These are phyloP conservation scores for Papilio helenus DNA, from an alignment of 1,140 invertebrate genomes.

Conservation along the genomic window DNA sequence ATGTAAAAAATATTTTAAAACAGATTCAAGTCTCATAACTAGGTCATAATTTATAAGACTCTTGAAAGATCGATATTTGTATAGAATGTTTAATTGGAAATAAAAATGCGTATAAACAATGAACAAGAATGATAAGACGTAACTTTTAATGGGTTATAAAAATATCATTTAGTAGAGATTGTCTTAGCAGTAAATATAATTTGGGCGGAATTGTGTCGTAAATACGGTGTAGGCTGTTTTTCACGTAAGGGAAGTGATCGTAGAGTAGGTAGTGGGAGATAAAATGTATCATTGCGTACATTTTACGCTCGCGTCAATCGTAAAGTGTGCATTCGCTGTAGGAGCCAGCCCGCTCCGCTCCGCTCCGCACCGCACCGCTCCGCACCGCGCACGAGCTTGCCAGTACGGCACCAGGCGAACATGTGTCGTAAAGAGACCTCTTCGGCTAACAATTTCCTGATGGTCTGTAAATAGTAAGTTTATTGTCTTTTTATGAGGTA, in stretches of 20 bases:
- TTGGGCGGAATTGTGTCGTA: conserved; percentile 27
- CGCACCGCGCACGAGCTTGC: not conserved
- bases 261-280: conserved; percentile 57
- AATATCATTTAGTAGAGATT: conserved; percentile 37
- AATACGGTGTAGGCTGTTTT: conserved; percentile 29
- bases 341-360: not conserved
- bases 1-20: not conserved
- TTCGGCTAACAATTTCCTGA: conserved; percentile 83
- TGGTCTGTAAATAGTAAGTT: conserved; percentile 83
- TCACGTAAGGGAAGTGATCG: conserved; percentile 38
- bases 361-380: not conserved
- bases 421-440: conserved; percentile 82
- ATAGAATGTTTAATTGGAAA: not conserved
- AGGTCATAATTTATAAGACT: not conserved
- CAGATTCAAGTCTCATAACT: not conserved
- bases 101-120: not conserved
- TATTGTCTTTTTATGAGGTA: conserved; percentile 83
- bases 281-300: conserved; percentile 74
- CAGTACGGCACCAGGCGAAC: conserved; percentile 62
- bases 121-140: not conserved
- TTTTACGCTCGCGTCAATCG: conserved; percentile 76
- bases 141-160: conserved; percentile 28
- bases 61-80: not conserved
- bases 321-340: conserved; percentile 73
- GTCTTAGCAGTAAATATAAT: conserved; percentile 34